Conservation (phyloP, 2,113 vertebrate genomes). For the Athene cunicularia region DNA sequence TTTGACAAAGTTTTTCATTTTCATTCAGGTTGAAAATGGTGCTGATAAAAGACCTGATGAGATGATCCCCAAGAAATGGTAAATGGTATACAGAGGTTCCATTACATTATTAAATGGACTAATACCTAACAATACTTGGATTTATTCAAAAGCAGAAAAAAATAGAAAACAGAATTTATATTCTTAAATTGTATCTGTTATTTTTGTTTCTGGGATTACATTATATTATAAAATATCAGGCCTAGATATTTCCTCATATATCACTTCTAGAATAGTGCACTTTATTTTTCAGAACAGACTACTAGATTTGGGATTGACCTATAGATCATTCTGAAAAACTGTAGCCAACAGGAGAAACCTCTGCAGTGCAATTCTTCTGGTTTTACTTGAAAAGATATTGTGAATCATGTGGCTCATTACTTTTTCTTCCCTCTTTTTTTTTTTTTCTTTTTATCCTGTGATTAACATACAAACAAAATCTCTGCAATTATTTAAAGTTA, state of each 20-base stretch:
- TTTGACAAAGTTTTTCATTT: not conserved
- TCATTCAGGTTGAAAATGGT: not conserved
- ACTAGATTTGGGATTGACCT: not conserved
- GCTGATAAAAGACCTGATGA: not conserved
- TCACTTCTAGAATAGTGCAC: not conserved
- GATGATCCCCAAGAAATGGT: not conserved
- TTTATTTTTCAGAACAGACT: not conserved
- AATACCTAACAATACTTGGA: not conserved
- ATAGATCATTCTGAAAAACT: not conserved
- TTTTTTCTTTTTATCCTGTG: not conserved
- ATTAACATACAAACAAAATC: not conserved
- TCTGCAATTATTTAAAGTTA: not conserved
- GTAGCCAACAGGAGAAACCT: not conserved
- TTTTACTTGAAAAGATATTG: not conserved
- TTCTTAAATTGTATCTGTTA: fast-evolving
- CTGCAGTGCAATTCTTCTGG: not conserved
- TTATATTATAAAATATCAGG: not conserved
- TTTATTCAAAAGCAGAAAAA: not conserved
- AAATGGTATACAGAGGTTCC: not conserved
- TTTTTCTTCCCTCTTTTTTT: fast-evolving
- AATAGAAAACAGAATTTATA: not conserved
- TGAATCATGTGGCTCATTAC: not conserved
- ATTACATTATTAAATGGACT: not conserved
- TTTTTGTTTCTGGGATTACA: not conserved
- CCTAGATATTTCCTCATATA: not conserved